Evolutionary conservation across 2,888 invertebrate genomes (phyloP), one percentile per base, ranked within the genome.

Genomic region (Perdita meconis): DNA sequence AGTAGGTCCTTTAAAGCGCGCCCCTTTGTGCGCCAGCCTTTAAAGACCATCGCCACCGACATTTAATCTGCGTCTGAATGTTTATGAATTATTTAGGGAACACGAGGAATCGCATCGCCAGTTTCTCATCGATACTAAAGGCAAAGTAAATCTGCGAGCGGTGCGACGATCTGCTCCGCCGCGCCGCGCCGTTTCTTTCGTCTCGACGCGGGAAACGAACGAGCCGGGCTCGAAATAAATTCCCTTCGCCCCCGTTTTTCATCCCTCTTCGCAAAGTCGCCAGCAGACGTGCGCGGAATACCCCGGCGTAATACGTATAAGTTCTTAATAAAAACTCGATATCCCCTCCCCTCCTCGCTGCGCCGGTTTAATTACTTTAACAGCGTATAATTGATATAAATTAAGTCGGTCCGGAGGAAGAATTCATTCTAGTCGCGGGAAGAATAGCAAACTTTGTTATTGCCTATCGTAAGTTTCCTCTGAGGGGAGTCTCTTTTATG

Each of bases 1-100:
- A 86, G 81, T 79, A 78, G 84, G 73, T 80, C 81, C 77, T 78
- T 86, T 86, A 84, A 86, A 86, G 80, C 68, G 80, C 68, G 47
- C 24, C 68, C 50, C 60, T 75, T 75, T 64, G 76, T 50, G 55
- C 47, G 36, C 59, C 53, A 42, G 59, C 40, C 64, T 75, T 75
- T 64, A 77, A 75, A 68, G 68, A 68, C 55, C 68, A 64, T 77
- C 59, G 59, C 75, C 57, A 63, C 47, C 68, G 68, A 68, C 63
- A 55, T 77, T 77, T 77, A 68, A 77, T 75, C 75, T 55, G 60
- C 24, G 30, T 50, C 59, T 53, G 64, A 53, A 53, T 65, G 55
- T 75, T 75, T 75, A 59, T 59, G 55, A 75, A 65, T 60, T 65
- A 55, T 65, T 75, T 65, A 42, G 40, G 50, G 30, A 19, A n/a